A percentile compares a stretch with the other conserved stretches of the same genome.
Conservation (phyloP, 2,797 vertebrate genomes). For the Eulemur mongoz region DNA sequence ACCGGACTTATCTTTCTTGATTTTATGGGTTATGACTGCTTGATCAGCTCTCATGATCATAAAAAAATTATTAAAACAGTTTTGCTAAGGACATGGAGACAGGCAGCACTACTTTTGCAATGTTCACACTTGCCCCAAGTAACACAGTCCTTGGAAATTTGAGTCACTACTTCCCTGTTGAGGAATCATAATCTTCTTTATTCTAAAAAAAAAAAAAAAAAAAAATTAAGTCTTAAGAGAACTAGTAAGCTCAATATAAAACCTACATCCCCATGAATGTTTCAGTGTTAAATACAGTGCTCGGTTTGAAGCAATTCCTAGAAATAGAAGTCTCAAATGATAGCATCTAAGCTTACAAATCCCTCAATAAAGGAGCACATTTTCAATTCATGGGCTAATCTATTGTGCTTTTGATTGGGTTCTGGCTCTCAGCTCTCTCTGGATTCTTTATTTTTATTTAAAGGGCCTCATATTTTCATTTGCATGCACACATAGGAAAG, state of each 20-base stretch:
- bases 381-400: not conserved
- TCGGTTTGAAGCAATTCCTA: not conserved
- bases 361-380: not conserved
- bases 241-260: conserved; percentile 6
- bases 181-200: not conserved
- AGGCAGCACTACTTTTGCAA: not conserved
- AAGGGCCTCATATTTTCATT: conserved; percentile 14
- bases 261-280: not conserved
- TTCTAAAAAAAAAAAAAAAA: not conserved
- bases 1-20: not conserved
- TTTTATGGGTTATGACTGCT: not conserved
- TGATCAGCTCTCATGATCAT: not conserved
- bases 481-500: not conserved
- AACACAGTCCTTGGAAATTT: not conserved
- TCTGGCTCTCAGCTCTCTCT: not conserved
- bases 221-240: not conserved
- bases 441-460: conserved; percentile 1
- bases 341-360: conserved; percentile 11
- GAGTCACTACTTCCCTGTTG: not conserved
- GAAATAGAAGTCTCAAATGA: not conserved
- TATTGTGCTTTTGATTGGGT: not conserved
- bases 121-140: not conserved
- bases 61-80: not conserved
- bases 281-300: not conserved
- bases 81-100: not conserved